These are phyloP conservation scores for Colostygia pectinataria DNA, from an alignment of 2,888 invertebrate species.

Conservation along the genomic window DNA sequence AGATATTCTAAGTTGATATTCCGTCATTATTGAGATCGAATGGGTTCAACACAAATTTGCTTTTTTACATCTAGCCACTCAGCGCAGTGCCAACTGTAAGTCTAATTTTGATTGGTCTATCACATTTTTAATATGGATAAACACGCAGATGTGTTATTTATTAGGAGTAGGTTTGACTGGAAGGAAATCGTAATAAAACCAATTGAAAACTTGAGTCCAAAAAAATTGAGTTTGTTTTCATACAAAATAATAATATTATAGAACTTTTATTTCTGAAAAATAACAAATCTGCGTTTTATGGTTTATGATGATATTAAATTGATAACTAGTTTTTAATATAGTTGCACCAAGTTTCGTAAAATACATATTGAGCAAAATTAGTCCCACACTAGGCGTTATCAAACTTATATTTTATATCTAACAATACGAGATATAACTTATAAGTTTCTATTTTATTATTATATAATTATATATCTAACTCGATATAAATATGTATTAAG, in stretches of 20 bases:
- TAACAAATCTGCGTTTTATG: constrained; percentile 6
- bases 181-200: no score
- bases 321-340: constrained; percentile 21
- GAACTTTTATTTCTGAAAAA: constrained; percentile 1
- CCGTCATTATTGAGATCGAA: no score
- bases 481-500: constrained; percentile 68
- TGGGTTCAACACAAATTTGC: background rate
- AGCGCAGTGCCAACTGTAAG: constrained; percentile 46
- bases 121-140: background rate
- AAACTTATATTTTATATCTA: constrained; percentile 69
- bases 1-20: no score
- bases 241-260: constrained; percentile 10
- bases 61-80: constrained; percentile 54
- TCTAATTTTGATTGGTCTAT: constrained; percentile 43
- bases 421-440: constrained; percentile 64
- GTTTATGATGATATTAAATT: background rate
- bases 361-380: constrained; percentile 51
- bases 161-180: background rate
- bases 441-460: constrained; percentile 53
- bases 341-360: constrained; percentile 21
- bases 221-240: constrained; percentile 2
- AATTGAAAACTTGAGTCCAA: no score
- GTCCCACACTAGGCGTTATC: constrained; percentile 53
- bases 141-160: constrained; percentile 3
- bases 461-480: constrained; percentile 45